A percentile compares a stretch with the other conserved stretches of the same genome.
Conservation (phyloP, 2,888 invertebrate genomes). For the Mimumesa dahlbomi region DNA sequence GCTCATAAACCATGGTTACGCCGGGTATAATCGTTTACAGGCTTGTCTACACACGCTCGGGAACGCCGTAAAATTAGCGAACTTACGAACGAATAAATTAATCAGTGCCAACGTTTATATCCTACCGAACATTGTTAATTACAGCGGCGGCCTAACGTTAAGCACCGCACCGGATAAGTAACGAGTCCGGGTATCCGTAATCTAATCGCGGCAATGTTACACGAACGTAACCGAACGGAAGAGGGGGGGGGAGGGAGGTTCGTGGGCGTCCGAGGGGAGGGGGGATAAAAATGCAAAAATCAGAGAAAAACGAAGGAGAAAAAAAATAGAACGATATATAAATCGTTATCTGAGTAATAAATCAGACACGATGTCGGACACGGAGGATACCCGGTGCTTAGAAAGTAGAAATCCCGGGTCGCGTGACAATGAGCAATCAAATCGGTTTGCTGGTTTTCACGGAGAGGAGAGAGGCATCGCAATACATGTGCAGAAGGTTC, state of each 20-base stretch:
- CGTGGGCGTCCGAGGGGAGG: too few relatives aligned
- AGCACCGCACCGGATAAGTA: slow-evolving; percentile 39
- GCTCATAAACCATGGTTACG: too few relatives aligned
- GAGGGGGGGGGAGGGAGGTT: too few relatives aligned
- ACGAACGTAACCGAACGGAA: too few relatives aligned
- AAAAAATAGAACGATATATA: slow-evolving; percentile 29
- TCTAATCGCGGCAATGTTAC: slow-evolving; percentile 39
- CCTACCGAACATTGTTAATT: too few relatives aligned
- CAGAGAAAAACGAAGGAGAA: too few relatives aligned
- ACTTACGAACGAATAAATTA: too few relatives aligned
- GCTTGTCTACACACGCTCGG: too few relatives aligned
- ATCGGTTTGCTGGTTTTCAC: slow-evolving; percentile 31
- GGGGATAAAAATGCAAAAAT: slow-evolving; percentile 18
- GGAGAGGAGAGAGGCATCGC: slow-evolving; percentile 22
- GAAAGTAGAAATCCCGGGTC: slow-evolving; percentile 53
- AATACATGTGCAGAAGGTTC: slow-evolving; percentile 16
- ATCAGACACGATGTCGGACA: slow-evolving; percentile 25
- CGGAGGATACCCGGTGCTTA: slow-evolving; percentile 27
- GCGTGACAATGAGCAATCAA: slow-evolving; percentile 55
- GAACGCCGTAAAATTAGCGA: too few relatives aligned
- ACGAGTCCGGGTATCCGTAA: slow-evolving; percentile 49
- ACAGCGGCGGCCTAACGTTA: too few relatives aligned
- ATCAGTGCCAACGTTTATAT: too few relatives aligned
- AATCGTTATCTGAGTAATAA: slow-evolving; percentile 35
- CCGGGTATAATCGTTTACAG: too few relatives aligned